Evolutionary conservation across 2,888 invertebrate species (phyloP).

Genomic region (Polydesmus complanatus): DNA sequence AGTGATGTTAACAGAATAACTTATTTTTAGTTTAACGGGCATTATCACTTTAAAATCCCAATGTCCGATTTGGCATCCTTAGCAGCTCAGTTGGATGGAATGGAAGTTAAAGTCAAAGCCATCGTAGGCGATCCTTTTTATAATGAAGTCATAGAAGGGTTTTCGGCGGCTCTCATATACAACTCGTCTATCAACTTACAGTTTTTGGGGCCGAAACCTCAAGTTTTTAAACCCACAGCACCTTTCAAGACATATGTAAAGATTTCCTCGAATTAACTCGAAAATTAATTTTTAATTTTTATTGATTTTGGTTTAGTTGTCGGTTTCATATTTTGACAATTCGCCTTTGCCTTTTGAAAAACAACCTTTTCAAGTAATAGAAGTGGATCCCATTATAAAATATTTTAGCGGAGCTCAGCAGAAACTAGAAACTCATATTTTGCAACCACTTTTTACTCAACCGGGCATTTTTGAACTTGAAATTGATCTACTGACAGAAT

Average conservation of each 20-base stretch:
- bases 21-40: constrained; percentile 62
- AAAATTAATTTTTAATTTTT: background rate
- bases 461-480: constrained; percentile 70
- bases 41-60: constrained; percentile 72
- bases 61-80: constrained; percentile 58
- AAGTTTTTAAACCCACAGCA: constrained; percentile 91
- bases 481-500: constrained; percentile 54
- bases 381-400: constrained; percentile 21
- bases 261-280: background rate
- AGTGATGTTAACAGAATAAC: constrained; percentile 1
- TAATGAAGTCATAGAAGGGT: constrained; percentile 71
- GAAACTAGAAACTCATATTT: constrained; percentile 44
- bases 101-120: constrained; percentile 70
- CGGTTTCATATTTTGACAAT: constrained; percentile 81
- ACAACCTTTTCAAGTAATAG: constrained; percentile 31
- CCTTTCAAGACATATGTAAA: constrained; percentile 71
- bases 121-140: constrained; percentile 76
- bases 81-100: constrained; percentile 53
- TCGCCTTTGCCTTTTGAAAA: constrained; percentile 55
- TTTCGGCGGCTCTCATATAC: constrained; percentile 70
- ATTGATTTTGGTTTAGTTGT: constrained; percentile 45
- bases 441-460: constrained; percentile 50
- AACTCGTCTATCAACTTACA: constrained; percentile 69
- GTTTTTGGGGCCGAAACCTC: constrained; percentile 78
- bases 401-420: constrained; percentile 44